These are phyloP conservation scores for Gymnosoma rotundatum DNA, from an alignment of 2,888 invertebrate genomes.

Conservation along the genomic window DNA sequence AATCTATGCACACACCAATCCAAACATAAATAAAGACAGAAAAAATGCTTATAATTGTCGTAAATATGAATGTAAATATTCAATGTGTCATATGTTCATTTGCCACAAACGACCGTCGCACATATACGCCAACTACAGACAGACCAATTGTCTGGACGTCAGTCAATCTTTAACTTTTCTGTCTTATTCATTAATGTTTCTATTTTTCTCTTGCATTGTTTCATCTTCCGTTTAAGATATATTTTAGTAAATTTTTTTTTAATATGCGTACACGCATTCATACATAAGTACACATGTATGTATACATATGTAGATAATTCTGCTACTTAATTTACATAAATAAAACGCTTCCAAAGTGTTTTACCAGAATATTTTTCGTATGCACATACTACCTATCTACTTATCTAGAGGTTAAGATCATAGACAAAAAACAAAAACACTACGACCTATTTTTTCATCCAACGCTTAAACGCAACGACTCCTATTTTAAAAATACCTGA, in stretches of 20 bases:
- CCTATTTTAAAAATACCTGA: too few relatives aligned
- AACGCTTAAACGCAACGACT: too few relatives aligned
- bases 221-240: background rate
- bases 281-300: too few relatives aligned
- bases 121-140: constrained; percentile 13
- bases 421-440: too few relatives aligned
- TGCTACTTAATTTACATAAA: constrained; percentile 22
- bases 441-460: too few relatives aligned
- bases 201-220: background rate
- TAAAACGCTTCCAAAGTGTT: constrained; percentile 16
- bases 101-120: constrained; percentile 29
- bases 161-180: constrained; percentile 31
- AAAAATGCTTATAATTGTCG: constrained; percentile 26
- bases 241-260: background rate
- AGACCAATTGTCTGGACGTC: constrained; percentile 18
- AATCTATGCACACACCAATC: background rate
- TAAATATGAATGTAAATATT: constrained; percentile 1
- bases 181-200: constrained; percentile 23
- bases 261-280: too few relatives aligned
- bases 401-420: background rate
- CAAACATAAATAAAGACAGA: constrained; percentile 1
- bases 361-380: constrained; percentile 13
- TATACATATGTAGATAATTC: constrained; percentile 1
- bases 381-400: background rate
- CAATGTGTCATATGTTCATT: constrained; percentile 34